phyloP scores from a whole-genome alignment of 1,140 invertebrate genomes.

The Drosophila punjabiensis region DNA sequence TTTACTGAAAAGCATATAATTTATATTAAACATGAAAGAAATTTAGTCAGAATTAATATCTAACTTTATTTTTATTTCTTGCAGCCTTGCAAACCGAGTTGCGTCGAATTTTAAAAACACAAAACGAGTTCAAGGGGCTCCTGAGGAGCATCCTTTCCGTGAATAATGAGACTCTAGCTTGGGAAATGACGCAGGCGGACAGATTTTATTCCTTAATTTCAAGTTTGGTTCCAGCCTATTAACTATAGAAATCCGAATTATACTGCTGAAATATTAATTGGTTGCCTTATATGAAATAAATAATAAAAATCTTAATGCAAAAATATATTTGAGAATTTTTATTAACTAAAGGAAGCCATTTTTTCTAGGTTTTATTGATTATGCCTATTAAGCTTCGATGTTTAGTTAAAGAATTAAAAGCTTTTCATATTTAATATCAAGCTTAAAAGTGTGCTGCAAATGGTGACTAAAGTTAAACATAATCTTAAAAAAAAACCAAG shows the following conservation, averaged over 20 bases:
- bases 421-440: conserved; percentile 29
- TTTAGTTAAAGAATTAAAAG: conserved; percentile 30
- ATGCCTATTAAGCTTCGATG: conserved; percentile 35
- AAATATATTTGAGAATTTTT: not conserved
- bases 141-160: not conserved
- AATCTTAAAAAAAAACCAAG: not conserved
- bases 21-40: not conserved
- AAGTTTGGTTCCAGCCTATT: conserved; percentile 16
- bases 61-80: not conserved
- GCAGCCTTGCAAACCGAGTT: not conserved
- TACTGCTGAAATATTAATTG: not conserved
- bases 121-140: not conserved
- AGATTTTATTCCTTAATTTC: not conserved
- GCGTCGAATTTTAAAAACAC: not conserved
- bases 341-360: conserved; percentile 6
- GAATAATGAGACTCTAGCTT: not conserved
- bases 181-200: not conserved
- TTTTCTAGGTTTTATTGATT: conserved; percentile 6
- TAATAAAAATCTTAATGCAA: not conserved
- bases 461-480: not conserved
- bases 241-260: not conserved
- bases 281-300: not conserved
- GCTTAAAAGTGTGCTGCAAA: conserved; percentile 63
- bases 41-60: not conserved
- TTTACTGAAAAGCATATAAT: not conserved